Evolutionary conservation across 2,888 invertebrate genomes (phyloP), one percentile per base, ranked within the genome.

Genomic region (Hermodice carunculata): DNA sequence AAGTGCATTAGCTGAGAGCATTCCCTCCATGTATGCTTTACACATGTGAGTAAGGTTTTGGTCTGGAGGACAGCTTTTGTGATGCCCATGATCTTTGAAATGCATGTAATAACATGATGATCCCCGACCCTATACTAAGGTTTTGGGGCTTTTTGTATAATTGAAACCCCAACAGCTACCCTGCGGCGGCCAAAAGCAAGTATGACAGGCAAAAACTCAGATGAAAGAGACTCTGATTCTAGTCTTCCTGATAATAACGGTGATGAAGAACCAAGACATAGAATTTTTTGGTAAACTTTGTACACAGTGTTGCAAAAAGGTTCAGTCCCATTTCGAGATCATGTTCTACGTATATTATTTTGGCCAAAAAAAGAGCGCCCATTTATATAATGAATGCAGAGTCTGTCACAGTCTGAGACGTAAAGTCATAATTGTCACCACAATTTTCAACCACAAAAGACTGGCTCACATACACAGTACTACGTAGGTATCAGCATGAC

Each of bases 401-500:
- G 37, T 11, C 37, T 37, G 37, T 37, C 54, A 54, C 22, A 28
- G 5, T 44, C 37, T 42, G 6, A 37, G 42, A 40, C 54, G 19
- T 54, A 37, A 24, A 4, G 49, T 24, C 49, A 49, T 26, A 49
- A 28, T 49, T 24, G 49, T 49, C 5, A 49, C n/a, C n/a, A n/a
- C n/a, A n/a, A n/a, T n/a, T n/a, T n/a, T n/a, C n/a, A n/a, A n/a
- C n/a, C n/a, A n/a, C 8, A 6, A 6, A 3, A 49, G 26, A 6
- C 6, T 17, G 22, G 28, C 6, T 49, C 26, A 49, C 26, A 24
- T 49, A 49, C 49, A 19, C 49, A 6, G 49, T 26, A 28, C 49
- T 49, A 5, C 49, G 49, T 49, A 49, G 49, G 49, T 49, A 49
- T 29, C 49, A 49, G 28, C 28, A 28, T 24, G 49, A 49, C 49